Evolutionary conservation across 2,888 invertebrate genomes (phyloP), one percentile per base, ranked within the genome.

Genomic region (Ferdinandea cuprea): DNA sequence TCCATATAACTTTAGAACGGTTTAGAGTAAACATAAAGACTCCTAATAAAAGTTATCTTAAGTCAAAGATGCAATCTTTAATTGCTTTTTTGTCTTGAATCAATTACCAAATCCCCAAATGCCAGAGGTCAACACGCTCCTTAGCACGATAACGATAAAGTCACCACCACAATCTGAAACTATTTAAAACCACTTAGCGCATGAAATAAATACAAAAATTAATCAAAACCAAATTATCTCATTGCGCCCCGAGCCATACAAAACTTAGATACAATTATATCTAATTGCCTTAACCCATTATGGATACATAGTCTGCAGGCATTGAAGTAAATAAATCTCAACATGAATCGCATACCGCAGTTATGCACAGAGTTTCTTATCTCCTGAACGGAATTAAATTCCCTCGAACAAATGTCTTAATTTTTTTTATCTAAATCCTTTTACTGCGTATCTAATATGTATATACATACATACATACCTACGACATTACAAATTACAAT

Each of bases 251-350:
- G 37, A 32, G 71, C 30, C 46, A 35, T 25, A 78, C 58, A 42
- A 58, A 37, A 54, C 59, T 56, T 8, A 58, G 74, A 74, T 32
- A 74, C 56, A 58, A 74, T 74, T 74, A 58, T 42, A 58, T 66
- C 40, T 74, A 66, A 74, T 66, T 66, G 65, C 56, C 42, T 28
- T 37, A 56, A 73, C 56, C 63, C 63, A 73, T 73, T 56, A 35
- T 46, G 32, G 19, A 37, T 25, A 73, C 61, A 72, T 17, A n/a
- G n/a, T 5, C 32, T 17, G 37, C 11, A 58, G 25, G 28, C 17
- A 46, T 68, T 68, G 21, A 44, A 68, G 15, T 35, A 35, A 35
- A 17, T 54, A 5, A 58, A 59, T 48, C 32, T 37, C 50, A 79
- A 66, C 58, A 3, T 25, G 3, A 25, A 25, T 25, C 3, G 25